These are phyloP conservation scores for Ceriagrion tenellum DNA, from an alignment of 2,888 invertebrate genomes.

Conservation along the genomic window DNA sequence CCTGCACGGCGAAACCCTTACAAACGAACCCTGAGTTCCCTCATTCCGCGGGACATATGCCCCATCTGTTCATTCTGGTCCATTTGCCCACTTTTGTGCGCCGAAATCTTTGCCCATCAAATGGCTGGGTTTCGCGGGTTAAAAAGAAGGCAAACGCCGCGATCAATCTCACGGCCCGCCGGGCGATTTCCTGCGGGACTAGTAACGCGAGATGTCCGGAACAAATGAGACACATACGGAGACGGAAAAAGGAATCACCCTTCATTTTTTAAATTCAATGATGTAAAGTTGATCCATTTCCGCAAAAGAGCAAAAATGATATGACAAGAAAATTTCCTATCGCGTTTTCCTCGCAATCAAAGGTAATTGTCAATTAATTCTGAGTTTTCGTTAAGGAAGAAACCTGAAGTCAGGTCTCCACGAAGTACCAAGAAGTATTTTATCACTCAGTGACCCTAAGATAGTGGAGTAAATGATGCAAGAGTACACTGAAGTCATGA, in stretches of 20 bases:
- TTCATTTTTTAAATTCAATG: too few relatives aligned
- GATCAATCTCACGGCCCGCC: background rate
- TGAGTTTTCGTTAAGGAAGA: too few relatives aligned
- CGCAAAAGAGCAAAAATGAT: too few relatives aligned
- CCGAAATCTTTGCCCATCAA: background rate
- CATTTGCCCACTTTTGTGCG: background rate
- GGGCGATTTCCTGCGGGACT: background rate
- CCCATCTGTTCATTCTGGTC: slow-evolving; percentile 10
- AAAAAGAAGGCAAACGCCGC: background rate
- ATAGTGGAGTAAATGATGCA: too few relatives aligned
- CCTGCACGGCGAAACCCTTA: background rate
- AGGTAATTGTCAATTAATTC: too few relatives aligned
- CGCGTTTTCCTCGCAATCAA: too few relatives aligned
- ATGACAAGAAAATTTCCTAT: too few relatives aligned
- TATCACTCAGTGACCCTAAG: too few relatives aligned
- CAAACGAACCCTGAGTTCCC: background rate
- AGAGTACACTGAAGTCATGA: too few relatives aligned
- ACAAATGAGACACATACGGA: background rate
- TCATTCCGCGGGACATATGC: background rate
- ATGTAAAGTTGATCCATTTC: too few relatives aligned
- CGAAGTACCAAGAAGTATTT: too few relatives aligned
- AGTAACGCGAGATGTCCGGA: background rate
- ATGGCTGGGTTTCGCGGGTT: background rate
- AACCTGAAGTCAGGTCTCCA: too few relatives aligned
- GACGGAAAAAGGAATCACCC: background rate